Evolutionary conservation across 37 sponge, comb jelly and placozoan genomes (phyloP), one percentile per base, ranked within the genome.

Genomic region (Cliona cf. orientalis): DNA sequence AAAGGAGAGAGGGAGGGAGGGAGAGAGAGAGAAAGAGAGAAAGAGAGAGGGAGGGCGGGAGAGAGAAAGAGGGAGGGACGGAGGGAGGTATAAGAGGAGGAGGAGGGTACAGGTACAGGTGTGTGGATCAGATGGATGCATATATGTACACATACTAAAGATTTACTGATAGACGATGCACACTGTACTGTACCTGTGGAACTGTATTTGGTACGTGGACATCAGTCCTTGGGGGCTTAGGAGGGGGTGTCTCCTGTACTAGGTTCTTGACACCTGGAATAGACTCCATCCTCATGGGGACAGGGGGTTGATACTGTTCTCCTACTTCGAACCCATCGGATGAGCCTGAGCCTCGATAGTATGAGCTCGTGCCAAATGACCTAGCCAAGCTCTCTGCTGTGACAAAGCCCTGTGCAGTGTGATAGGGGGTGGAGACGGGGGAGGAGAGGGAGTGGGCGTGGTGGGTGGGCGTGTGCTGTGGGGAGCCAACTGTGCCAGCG

Each of bases 251-350:
- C 46, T 69, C 75, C 42, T 46, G 43, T 3, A 39, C 68, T 37
- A 81, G 69, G 23, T n/a, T 78, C 46, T 75, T 75, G 3, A 74
- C 62, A 42, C 68, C 46, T 12, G 87, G 73, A 31, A 88, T 88
- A 65, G 88, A 88, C 40, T 88, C 82, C 60, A 88, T 80, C 33
- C 88, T 75, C 44, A 88, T n/a, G 0, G 88, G 88, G 1, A 76
- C 82, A 41, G 65, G 80, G 23, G 87, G 87, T 2, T n/a, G n/a
- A n/a, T n/a, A n/a, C n/a, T 33, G 37, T 3, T 82, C 72, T 12
- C 42, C 63, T 29, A 21, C 60, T 58, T 26, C 26, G 26, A 7
- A 6, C n/a, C n/a, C n/a, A n/a, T n/a, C n/a, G n/a, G 14, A 11
- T 49, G 55, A 17, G 55, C 14, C 14, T 49, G 17, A 11, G 14